Percentiles rank a stretch among this genome's conserved stretches.
Conservation (phyloP, 2,888 invertebrate species). For the Drosophila kambysellisi region DNA sequence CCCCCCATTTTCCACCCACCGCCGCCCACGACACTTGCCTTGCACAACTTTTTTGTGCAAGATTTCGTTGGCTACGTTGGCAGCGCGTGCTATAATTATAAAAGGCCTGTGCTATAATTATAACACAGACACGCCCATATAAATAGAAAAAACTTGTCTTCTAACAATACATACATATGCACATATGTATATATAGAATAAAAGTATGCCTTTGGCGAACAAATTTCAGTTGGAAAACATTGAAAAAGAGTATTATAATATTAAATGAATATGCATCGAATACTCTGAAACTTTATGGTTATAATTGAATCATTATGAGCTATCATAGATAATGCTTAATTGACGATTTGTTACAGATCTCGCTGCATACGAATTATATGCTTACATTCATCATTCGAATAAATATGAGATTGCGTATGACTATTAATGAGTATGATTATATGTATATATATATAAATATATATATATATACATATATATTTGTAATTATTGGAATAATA, state of each 20-base stretch:
- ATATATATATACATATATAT: background rate
- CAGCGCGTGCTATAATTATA: slow-evolving; percentile 69
- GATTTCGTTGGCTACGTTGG: slow-evolving; percentile 32
- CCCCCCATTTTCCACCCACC: slow-evolving; percentile 2
- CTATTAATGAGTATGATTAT: background rate
- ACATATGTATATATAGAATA: background rate
- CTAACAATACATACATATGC: slow-evolving; percentile 21
- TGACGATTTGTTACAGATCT: background rate
- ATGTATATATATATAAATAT: background rate
- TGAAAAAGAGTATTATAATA: background rate
- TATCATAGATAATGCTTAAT: background rate
- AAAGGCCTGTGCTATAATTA: slow-evolving; percentile 75
- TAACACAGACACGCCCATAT: slow-evolving; percentile 69
- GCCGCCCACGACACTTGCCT: slow-evolving; percentile 43
- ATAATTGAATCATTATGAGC: background rate
- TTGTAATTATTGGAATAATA: background rate
- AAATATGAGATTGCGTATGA: background rate
- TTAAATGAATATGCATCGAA: background rate
- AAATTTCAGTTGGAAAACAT: background rate
- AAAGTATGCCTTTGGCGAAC: background rate
- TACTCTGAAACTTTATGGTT: background rate
- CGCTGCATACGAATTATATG: background rate
- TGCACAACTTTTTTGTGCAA: slow-evolving; percentile 57
- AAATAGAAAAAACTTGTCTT: slow-evolving; percentile 59
- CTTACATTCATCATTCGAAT: background rate